These are phyloP conservation scores for Zygaena filipendulae DNA, from an alignment of 2,888 invertebrate genomes.

Conservation along the genomic window DNA sequence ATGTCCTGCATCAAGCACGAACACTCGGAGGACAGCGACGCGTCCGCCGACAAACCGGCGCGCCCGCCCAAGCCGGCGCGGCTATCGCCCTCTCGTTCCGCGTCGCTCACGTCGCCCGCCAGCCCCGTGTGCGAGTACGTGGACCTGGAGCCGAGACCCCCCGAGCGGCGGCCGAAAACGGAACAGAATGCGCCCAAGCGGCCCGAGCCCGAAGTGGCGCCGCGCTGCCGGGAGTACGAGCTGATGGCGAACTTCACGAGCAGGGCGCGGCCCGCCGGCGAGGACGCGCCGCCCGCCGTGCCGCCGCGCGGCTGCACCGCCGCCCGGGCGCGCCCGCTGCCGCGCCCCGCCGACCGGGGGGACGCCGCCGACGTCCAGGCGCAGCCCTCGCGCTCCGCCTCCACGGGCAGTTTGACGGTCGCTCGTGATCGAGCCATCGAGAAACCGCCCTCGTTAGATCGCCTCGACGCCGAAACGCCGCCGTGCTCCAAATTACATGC, in stretches of 20 bases:
- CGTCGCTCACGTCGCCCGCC: constrained; percentile 18
- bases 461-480: constrained; percentile 9
- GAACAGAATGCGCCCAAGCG: constrained; percentile 21
- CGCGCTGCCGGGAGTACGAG: constrained; percentile 49
- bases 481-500: constrained; percentile 23
- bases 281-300: constrained; percentile 38
- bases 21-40: constrained; percentile 47
- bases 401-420: constrained; percentile 19
- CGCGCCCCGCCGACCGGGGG: constrained; percentile 49
- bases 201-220: constrained; percentile 19
- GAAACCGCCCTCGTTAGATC: too few species aligned
- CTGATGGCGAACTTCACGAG: constrained; percentile 53
- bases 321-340: constrained; percentile 21
- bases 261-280: constrained; percentile 26
- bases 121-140: constrained; percentile 35
- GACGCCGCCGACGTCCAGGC: constrained; percentile 41
- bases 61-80: constrained; percentile 50
- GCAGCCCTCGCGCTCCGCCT: constrained; percentile 69
- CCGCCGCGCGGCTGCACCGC: constrained; percentile 32
- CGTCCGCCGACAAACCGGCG: constrained; percentile 41
- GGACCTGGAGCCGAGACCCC: constrained; percentile 31
- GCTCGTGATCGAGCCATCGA: constrained; percentile 12
- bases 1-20: constrained; percentile 56
- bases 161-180: constrained; percentile 26
- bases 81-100: constrained; percentile 35